Conservation (phyloP, 1,140 invertebrate genomes). For the Anagrus nilaparvatae region DNA sequence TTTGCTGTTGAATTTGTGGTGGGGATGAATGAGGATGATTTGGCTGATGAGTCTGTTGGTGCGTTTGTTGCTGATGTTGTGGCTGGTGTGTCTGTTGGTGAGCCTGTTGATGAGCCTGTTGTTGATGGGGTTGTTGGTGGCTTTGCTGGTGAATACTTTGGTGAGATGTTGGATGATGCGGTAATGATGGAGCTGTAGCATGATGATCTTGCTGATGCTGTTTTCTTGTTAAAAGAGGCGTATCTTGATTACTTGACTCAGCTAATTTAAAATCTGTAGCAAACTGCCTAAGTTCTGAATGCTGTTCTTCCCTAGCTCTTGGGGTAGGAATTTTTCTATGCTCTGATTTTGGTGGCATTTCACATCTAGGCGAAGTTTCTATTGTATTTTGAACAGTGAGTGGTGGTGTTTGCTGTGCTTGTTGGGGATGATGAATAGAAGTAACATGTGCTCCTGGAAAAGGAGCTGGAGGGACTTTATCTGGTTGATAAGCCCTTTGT, state of each 20-base stretch:
- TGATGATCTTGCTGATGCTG: slow-evolving; percentile 21
- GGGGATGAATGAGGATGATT: slow-evolving; percentile 26
- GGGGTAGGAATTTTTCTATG: slow-evolving; percentile 22
- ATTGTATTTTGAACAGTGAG: slow-evolving; percentile 18
- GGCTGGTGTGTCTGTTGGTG: slow-evolving; percentile 15
- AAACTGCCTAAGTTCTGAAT: slow-evolving; percentile 49
- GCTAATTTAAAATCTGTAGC: slow-evolving; percentile 47
- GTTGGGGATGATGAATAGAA: slow-evolving; percentile 30
- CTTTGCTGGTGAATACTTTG: slow-evolving; percentile 18
- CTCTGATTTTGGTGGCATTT: slow-evolving; percentile 2
- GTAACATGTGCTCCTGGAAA: slow-evolving; percentile 33
- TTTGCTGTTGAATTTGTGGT: slow-evolving; percentile 24
- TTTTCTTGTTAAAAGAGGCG: slow-evolving; percentile 25
- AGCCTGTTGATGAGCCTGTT: slow-evolving; percentile 25
- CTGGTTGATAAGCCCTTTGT: slow-evolving; percentile 33
- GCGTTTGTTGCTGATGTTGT: slow-evolving; percentile 21
- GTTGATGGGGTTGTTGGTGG: slow-evolving; percentile 18
- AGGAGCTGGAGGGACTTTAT: slow-evolving; percentile 37
- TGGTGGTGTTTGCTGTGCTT: slow-evolving; percentile 23
- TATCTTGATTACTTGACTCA: slow-evolving; percentile 32
- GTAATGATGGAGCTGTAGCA: slow-evolving; percentile 23
- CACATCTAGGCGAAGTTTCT: not conserved
- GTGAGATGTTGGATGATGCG: slow-evolving; percentile 23
- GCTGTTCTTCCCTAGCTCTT: slow-evolving; percentile 42
- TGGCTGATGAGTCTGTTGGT: slow-evolving; percentile 12